phyloP scores from a whole-genome alignment of 2,888 invertebrate genomes.

The Standfussiana lucernea region DNA sequence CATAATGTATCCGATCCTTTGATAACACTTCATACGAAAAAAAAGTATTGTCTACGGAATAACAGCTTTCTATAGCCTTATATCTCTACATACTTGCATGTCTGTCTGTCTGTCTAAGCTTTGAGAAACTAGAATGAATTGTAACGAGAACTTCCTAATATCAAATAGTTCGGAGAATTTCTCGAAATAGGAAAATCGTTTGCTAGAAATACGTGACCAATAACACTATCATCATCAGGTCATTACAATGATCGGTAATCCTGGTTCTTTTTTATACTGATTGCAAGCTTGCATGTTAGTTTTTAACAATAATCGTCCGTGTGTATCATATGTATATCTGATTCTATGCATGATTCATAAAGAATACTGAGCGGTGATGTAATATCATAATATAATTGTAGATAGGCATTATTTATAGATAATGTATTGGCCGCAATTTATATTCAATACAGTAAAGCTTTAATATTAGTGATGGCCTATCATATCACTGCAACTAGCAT shows the following conservation, averaged over 20 bases:
- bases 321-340: conserved; percentile 20
- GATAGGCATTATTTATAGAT: conserved; percentile 60
- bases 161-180: background rate
- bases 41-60: background rate
- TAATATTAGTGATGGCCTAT: conserved; percentile 52
- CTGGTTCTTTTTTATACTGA: background rate
- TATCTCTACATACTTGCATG: background rate
- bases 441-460: conserved; percentile 62
- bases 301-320: conserved; percentile 35
- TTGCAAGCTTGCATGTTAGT: background rate
- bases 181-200: background rate
- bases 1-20: background rate
- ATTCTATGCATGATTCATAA: conserved; percentile 64
- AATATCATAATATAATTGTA: conserved; percentile 60
- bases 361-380: conserved; percentile 57
- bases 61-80: background rate
- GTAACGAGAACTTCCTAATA: background rate
- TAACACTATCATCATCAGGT: background rate
- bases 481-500: conserved; percentile 14
- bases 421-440: conserved; percentile 56
- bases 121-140: background rate
- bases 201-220: background rate
- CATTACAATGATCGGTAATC: background rate
- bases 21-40: background rate
- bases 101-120: background rate